Percentiles rank a stretch among this genome's conserved stretches.
phyloP scores from a whole-genome alignment of 1,140 invertebrate genomes.

The Calosoma granatense region DNA sequence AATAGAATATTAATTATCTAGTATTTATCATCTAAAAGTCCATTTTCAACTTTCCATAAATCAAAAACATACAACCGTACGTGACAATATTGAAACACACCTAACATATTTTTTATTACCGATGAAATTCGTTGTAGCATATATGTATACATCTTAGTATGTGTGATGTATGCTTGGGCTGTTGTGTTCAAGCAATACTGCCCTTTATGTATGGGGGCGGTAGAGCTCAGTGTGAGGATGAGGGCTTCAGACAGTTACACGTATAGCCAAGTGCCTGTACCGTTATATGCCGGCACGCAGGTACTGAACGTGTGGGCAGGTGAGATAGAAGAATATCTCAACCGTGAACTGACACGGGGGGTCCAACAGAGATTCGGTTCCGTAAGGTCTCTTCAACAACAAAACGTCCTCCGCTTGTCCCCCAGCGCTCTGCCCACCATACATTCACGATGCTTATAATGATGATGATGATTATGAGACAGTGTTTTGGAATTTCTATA shows the following conservation, averaged over 20 bases:
- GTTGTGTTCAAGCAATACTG: neutral
- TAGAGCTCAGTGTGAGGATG: neutral
- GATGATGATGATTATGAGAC: neutral
- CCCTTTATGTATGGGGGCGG: neutral
- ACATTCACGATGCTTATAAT: too few relatives aligned
- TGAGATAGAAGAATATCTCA: neutral
- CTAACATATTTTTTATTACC: too few relatives aligned
- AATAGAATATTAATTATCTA: too few relatives aligned
- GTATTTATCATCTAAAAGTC: too few relatives aligned
- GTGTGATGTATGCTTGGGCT: too few relatives aligned
- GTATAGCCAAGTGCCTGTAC: neutral
- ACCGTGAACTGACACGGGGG: neutral
- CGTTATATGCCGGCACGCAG: slow-evolving; percentile 3
- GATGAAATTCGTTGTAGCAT: too few relatives aligned
- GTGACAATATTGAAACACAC: too few relatives aligned
- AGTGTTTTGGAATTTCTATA: neutral
- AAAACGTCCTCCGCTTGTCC: too few relatives aligned
- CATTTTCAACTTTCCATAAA: too few relatives aligned
- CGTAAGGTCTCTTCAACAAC: neutral
- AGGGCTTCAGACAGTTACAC: neutral
- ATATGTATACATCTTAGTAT: too few relatives aligned
- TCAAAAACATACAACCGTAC: too few relatives aligned
- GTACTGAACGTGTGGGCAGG: neutral
- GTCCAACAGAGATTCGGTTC: neutral
- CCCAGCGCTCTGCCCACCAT: too few relatives aligned